These are phyloP conservation scores for Digitonthophagus gazella DNA, from an alignment of 2,888 invertebrate genomes.

Conservation along the genomic window DNA sequence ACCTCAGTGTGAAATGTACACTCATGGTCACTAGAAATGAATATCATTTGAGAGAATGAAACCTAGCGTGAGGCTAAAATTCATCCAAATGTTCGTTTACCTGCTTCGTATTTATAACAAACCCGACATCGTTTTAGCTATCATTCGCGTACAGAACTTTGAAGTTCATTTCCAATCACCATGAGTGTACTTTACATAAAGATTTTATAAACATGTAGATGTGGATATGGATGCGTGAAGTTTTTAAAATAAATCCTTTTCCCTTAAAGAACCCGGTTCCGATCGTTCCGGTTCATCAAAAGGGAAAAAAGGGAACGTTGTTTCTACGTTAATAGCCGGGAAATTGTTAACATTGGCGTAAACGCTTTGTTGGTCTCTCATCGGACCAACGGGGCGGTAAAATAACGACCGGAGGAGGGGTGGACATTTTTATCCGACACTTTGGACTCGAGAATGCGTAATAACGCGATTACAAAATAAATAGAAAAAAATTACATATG, in stretches of 20 bases:
- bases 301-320: not conserved
- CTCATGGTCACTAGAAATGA: too few species aligned
- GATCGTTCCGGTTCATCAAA: not conserved
- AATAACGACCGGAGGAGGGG: conserved; percentile 20
- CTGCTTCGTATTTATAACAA: too few species aligned
- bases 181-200: too few species aligned
- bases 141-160: too few species aligned
- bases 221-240: not conserved
- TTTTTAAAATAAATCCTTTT: not conserved
- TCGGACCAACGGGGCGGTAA: conserved; percentile 19
- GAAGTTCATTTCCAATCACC: too few species aligned
- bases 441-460: conserved; percentile 39
- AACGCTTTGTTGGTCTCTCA: conserved; percentile 27
- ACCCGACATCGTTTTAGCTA: too few species aligned
- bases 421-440: conserved; percentile 37
- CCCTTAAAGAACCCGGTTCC: not conserved
- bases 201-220: not conserved
- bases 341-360: conserved; percentile 26
- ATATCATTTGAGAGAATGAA: too few species aligned
- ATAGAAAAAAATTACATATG: conserved; percentile 34
- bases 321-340: conserved; percentile 1
- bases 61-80: too few species aligned
- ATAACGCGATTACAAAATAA: conserved; percentile 38
- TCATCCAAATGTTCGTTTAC: too few species aligned
- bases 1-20: too few species aligned